These are phyloP conservation scores for Malachius bipustulatus DNA, from an alignment of 2,888 invertebrate species.

Conservation along the genomic window DNA sequence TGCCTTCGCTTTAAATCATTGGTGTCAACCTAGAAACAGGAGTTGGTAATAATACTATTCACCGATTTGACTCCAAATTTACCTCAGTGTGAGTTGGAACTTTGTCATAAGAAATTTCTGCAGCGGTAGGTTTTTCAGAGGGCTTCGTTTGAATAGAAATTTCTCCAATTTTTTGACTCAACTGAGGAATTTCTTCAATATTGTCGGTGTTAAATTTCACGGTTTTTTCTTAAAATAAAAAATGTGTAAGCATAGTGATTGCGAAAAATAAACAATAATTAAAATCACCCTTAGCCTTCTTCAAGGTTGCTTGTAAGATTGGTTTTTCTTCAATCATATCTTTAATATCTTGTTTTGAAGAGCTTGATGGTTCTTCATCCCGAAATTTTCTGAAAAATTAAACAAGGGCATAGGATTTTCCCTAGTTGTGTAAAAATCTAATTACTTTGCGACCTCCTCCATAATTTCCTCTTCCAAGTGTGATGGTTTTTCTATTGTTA, in stretches of 20 bases:
- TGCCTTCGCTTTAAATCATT: constrained; percentile 67
- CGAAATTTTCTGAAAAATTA: neutral
- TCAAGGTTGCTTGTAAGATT: constrained; percentile 30
- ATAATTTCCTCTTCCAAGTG: constrained; percentile 34
- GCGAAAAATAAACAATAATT: constrained; percentile 1
- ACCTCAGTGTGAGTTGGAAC: constrained; percentile 15
- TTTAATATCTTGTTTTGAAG: constrained; percentile 26
- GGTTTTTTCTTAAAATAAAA: constrained; percentile 4
- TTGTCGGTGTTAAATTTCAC: constrained; percentile 7
- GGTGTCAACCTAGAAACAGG: constrained; percentile 36
- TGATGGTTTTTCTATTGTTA: constrained; percentile 35
- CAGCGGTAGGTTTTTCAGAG: constrained; percentile 12
- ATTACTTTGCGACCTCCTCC: constrained; percentile 37
- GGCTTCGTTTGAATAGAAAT: neutral
- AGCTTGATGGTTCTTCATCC: constrained; percentile 15
- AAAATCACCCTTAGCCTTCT: constrained; percentile 26
- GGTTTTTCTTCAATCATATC: constrained; percentile 32
- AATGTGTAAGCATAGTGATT: neutral
- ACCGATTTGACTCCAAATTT: too few relatives aligned
- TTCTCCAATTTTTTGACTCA: constrained; percentile 4
- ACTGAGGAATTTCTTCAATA: constrained; percentile 9
- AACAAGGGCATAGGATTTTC: neutral
- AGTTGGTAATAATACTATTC: too few relatives aligned
- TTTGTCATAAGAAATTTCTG: constrained; percentile 18
- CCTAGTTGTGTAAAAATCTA: constrained; percentile 3